These are phyloP conservation scores for Meandrusa payeni DNA, from an alignment of 2,888 invertebrate species.

Conservation along the genomic window DNA sequence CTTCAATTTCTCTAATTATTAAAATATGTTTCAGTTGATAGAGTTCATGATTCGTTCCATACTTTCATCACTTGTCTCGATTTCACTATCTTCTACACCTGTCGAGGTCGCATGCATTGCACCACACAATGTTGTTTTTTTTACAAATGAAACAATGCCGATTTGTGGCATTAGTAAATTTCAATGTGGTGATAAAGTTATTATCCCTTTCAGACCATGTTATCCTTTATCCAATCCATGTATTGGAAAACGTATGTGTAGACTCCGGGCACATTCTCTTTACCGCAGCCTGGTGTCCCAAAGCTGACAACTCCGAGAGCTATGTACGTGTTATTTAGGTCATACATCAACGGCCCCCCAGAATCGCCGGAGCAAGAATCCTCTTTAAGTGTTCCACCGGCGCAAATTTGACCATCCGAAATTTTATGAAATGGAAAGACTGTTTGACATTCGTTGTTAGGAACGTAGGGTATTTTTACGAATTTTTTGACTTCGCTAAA, in stretches of 20 bases:
- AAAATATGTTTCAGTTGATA: too few relatives aligned
- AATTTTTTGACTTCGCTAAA: slow-evolving; percentile 38
- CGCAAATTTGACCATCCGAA: slow-evolving; percentile 67
- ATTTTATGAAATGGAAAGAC: not conserved
- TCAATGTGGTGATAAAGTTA: too few relatives aligned
- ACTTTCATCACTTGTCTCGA: too few relatives aligned
- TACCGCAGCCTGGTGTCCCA: slow-evolving; percentile 28
- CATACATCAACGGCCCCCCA: slow-evolving; percentile 82
- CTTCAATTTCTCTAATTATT: too few relatives aligned
- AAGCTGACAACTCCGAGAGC: slow-evolving; percentile 31
- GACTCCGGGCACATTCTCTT: slow-evolving; percentile 44
- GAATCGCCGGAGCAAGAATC: slow-evolving; percentile 86
- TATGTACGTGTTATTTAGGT: slow-evolving; percentile 13
- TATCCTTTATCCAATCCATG: slow-evolving; percentile 56
- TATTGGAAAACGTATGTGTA: slow-evolving; percentile 65
- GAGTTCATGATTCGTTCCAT: too few relatives aligned
- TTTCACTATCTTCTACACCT: too few relatives aligned
- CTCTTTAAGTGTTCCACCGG: slow-evolving; percentile 70
- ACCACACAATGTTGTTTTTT: too few relatives aligned
- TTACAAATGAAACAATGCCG: too few relatives aligned
- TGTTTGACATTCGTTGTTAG: slow-evolving; percentile 23
- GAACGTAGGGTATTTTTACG: slow-evolving; percentile 32
- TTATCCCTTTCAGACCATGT: not conserved
- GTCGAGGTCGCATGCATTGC: too few relatives aligned
- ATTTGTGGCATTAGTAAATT: too few relatives aligned